Conservation (phyloP, 2,888 invertebrate genomes). For the Amblyjoppa proteus region DNA sequence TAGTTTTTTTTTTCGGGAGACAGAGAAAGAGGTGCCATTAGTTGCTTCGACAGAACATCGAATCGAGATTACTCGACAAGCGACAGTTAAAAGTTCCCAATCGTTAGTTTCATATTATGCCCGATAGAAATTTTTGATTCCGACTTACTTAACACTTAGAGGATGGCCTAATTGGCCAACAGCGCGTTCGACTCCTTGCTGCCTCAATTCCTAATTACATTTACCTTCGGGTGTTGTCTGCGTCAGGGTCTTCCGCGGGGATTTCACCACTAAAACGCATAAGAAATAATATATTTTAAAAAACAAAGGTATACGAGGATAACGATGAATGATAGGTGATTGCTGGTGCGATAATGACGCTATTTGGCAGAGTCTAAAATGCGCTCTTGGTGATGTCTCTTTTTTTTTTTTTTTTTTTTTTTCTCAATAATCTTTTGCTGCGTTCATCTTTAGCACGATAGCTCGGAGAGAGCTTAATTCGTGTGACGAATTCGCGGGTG, state of each 20-base stretch:
- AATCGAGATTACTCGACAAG: slow-evolving; percentile 18
- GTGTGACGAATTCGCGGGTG: slow-evolving; percentile 37
- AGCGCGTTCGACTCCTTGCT: slow-evolving; percentile 84
- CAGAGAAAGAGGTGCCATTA: neutral
- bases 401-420: slow-evolving; percentile 21
- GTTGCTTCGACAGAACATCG: neutral
- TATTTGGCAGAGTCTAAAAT: slow-evolving; percentile 53
- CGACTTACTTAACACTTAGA: slow-evolving; percentile 85
- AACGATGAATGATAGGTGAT: slow-evolving; percentile 61
- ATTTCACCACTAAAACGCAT: slow-evolving; percentile 86
- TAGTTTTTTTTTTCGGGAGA: neutral
- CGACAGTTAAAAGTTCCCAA: slow-evolving; percentile 13
- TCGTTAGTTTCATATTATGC: slow-evolving; percentile 67
- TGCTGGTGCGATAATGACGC: slow-evolving; percentile 60
- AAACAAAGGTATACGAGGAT: slow-evolving; percentile 43
- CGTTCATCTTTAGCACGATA: slow-evolving; percentile 1
- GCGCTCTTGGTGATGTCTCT: slow-evolving; percentile 42
- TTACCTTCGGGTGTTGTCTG: slow-evolving; percentile 86
- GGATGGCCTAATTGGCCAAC: slow-evolving; percentile 84
- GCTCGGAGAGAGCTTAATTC: slow-evolving; percentile 14
- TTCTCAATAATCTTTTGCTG: slow-evolving; percentile 17
- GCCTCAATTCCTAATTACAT: slow-evolving; percentile 85
- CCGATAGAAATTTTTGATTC: slow-evolving; percentile 81
- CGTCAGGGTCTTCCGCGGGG: slow-evolving; percentile 85
- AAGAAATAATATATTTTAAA: slow-evolving; percentile 78